Evolutionary conservation across 2,888 invertebrate genomes (phyloP).

Genomic region (Rhopalosiphum nymphaeae): DNA sequence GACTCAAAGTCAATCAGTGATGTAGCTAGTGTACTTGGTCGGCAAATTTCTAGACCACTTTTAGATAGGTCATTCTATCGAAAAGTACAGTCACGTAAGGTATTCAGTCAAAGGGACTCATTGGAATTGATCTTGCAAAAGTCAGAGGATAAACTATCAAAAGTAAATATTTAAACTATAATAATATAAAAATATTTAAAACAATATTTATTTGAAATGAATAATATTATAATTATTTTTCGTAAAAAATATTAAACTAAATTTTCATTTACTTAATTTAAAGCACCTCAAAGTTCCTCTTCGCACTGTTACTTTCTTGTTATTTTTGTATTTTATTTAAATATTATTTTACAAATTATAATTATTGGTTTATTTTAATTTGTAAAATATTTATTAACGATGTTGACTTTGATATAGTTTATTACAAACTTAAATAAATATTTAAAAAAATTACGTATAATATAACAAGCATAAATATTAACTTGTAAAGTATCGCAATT

Average conservation of each 20-base stretch:
- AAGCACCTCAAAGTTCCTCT: neutral
- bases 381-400: neutral
- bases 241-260: too few species aligned
- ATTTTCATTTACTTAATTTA: neutral
- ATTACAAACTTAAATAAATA: neutral
- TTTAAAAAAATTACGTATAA: neutral
- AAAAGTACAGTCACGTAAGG: constrained; percentile 91
- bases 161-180: constrained; percentile 72
- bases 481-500: neutral
- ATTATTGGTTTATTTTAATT: neutral
- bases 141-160: constrained; percentile 83
- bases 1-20: constrained; percentile 89
- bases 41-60: constrained; percentile 84
- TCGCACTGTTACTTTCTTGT: neutral
- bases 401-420: neutral
- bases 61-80: constrained; percentile 89
- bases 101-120: constrained; percentile 90
- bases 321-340: neutral
- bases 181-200: neutral
- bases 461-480: neutral
- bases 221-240: neutral
- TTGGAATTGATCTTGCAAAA: constrained; percentile 89
- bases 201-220: neutral
- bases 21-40: constrained; percentile 83
- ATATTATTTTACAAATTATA: neutral